Conservation (phyloP, 2,888 invertebrate genomes). For the Parascotia fuliginaria region DNA sequence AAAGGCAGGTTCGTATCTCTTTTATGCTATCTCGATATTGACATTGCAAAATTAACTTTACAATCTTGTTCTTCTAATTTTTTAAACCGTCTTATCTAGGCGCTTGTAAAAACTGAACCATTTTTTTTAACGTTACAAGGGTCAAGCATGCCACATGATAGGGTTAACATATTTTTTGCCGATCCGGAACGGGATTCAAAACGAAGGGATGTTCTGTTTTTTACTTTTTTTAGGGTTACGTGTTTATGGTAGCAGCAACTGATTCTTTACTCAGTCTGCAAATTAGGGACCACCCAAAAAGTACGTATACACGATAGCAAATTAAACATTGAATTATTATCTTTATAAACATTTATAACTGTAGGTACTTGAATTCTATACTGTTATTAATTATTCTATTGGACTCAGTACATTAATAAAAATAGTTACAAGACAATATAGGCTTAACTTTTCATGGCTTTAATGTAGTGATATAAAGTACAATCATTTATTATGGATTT, state of each 20-base stretch:
- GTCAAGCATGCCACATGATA: conserved; percentile 52
- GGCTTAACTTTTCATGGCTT: no score
- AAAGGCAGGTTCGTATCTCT: no score
- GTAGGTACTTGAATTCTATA: no score
- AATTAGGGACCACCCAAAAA: conserved; percentile 34
- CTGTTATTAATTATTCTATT: no score
- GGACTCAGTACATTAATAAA: no score
- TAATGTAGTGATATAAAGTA: no score
- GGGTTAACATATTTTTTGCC: conserved; percentile 55
- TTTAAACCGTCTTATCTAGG: conserved; percentile 4
- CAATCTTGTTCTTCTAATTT: not conserved
- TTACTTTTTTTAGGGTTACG: conserved; percentile 39
- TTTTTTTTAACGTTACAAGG: conserved; percentile 18
- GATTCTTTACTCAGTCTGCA: conserved; percentile 8
- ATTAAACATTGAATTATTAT: not conserved
- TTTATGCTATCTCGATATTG: no score
- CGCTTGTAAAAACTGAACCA: conserved; percentile 20
- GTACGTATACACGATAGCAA: conserved; percentile 1
- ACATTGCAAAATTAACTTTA: not conserved
- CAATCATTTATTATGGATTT: no score
- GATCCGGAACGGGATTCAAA: conserved; percentile 22
- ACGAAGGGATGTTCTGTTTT: conserved; percentile 27
- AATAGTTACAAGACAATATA: no score
- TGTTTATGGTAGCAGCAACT: conserved; percentile 39
- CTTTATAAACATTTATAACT: no score